Base-by-base conservation (phyloP, 1,140 invertebrate species). In the Brachionus rotundiformis region DNA sequence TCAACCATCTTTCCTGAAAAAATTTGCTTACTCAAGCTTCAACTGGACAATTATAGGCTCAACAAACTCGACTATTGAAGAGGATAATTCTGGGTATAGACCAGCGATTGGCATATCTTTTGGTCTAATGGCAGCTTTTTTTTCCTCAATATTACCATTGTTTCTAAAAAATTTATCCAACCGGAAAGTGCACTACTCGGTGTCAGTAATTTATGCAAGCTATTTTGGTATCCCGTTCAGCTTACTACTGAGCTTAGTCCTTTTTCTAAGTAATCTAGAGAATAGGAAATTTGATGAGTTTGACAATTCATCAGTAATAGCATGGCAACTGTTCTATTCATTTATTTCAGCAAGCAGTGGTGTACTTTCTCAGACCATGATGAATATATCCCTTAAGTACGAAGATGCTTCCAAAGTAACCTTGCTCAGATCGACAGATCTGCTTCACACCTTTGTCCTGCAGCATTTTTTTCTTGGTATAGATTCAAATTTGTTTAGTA, bases 101-200 rank as follows among this genome's bases (percentile, higher is more conserved):
- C 11, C 47, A 54, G 47, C 19, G 7, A 8, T 54, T 8, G 47
- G 47, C 0, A 54, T 79, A 10, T 19, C 47, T 6, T 10, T 79
- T 10, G 44, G 31, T 59, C 44, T 79, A 5, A 8, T 79, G 25
- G 47, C 44, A 54, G 47, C 76, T 25, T 39, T 79, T 36, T 54
- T 54, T 36, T 79, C 76, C 6, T 36, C 76, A 25, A n/a, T 79
- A 16, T 44, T 79, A 8, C 47, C 59, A 25, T 19, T 79, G 2
- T 36, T 79, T 16, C n/a, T 79, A 39, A 79, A 79, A 79, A 79
- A 79, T 23, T 63, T 79, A n/a, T 25, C 47, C 3, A 77, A 77
- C 59, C 44, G 29, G 11, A 79, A 79, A 39, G 76, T 79, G n/a
- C 76, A 79, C 25, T 63, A 59, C 36, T 79, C 76, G 41, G n/a